phyloP scores from a whole-genome alignment of 1,140 invertebrate genomes.

The Saccostrea echinata region DNA sequence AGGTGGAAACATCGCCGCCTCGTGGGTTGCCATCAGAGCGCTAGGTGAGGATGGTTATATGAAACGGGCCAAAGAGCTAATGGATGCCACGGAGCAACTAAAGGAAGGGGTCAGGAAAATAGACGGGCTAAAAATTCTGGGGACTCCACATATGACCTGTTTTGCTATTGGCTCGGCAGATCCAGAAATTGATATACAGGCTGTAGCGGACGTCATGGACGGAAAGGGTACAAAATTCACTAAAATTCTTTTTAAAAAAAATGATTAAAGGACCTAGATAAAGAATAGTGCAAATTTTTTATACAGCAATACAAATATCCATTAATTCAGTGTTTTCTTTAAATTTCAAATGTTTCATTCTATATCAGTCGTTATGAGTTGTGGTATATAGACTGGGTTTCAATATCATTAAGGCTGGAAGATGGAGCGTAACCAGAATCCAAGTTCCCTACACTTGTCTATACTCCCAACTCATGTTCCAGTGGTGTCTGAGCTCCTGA shows the following conservation, averaged over 20 bases:
- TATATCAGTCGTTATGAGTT: too few relatives aligned
- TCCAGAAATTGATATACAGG: conserved; percentile 73
- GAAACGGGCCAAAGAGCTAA: conserved; percentile 89
- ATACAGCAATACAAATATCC: too few relatives aligned
- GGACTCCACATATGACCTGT: conserved; percentile 73
- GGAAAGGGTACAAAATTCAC: conserved; percentile 63
- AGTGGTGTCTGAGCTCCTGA: conserved; percentile 63
- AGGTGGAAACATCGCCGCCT: conserved; percentile 89
- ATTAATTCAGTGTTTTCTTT: too few relatives aligned
- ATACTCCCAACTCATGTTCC: conserved; percentile 73
- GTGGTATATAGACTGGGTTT: too few relatives aligned
- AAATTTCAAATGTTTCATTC: too few relatives aligned
- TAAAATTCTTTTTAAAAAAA: too few relatives aligned
- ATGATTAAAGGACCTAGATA: too few relatives aligned
- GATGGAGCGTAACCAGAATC: conserved; percentile 74
- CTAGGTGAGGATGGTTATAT: conserved; percentile 94
- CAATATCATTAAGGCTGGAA: conserved; percentile 68
- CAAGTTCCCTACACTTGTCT: conserved; percentile 73
- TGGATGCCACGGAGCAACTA: conserved; percentile 89
- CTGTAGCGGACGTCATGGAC: conserved; percentile 77
- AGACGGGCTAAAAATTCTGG: conserved; percentile 70
- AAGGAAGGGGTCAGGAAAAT: conserved; percentile 82
- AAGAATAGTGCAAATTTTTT: too few relatives aligned
- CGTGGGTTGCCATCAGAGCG: conserved; percentile 95
- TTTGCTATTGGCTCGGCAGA: conserved; percentile 71